Percentiles rank a stretch among this genome's conserved stretches.
Conservation (phyloP, 2,797 vertebrate genomes). For the Myotis vivesi region DNA sequence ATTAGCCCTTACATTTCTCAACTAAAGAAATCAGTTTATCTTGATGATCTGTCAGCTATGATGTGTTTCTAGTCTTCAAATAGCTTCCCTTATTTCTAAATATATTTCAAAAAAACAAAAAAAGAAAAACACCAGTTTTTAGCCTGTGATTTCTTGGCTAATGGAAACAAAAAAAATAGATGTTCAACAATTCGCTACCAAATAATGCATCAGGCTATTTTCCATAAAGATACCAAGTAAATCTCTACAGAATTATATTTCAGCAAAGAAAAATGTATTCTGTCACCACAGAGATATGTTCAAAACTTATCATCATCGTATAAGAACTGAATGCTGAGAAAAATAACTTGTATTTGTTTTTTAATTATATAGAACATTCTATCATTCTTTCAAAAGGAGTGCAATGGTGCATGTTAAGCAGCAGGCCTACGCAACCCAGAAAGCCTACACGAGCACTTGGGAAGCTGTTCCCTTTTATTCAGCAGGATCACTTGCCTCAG, state of each 20-base stretch:
- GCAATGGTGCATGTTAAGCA: background rate
- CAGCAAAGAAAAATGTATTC: slow-evolving; percentile 4
- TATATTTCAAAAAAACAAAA: background rate
- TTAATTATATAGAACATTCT: background rate
- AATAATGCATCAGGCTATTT: background rate
- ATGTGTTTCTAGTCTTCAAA: background rate
- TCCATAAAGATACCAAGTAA: slow-evolving; percentile 14
- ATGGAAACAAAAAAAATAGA: slow-evolving; percentile 1
- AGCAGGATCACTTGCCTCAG: background rate
- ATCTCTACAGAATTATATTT: background rate
- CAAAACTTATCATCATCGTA: background rate
- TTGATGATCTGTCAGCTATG: background rate
- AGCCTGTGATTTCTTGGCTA: slow-evolving; percentile 29
- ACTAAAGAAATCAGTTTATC: background rate
- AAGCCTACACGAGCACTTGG: background rate
- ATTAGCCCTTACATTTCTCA: background rate
- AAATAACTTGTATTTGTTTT: background rate
- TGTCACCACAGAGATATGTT: background rate
- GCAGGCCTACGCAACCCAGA: background rate
- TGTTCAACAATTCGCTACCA: background rate
- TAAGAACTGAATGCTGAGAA: background rate
- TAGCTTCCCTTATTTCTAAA: background rate
- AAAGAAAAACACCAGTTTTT: slow-evolving; percentile 6
- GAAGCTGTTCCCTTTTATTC: background rate
- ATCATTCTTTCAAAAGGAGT: background rate